A percentile compares a stretch with the other conserved stretches of the same genome.
Conservation (phyloP, 2,888 invertebrate species). For the Anoncus sp. region DNA sequence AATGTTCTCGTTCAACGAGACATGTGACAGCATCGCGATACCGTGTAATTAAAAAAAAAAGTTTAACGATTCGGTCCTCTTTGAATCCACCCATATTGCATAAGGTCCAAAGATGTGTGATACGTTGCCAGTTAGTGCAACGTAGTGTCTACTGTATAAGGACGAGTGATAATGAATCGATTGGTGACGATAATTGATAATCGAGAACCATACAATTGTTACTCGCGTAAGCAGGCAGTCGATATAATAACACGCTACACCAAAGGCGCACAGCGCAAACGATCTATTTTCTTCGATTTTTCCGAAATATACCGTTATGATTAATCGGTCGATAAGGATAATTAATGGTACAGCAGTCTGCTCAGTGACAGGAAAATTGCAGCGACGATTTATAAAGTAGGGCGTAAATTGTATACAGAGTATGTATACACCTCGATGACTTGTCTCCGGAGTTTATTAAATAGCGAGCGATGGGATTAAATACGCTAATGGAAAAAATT, state of each 20-base stretch:
- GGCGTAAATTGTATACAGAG: not conserved
- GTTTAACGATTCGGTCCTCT: not conserved
- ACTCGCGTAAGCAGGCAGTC: not conserved
- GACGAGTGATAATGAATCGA: constrained; percentile 44
- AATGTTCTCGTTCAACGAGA: too few species aligned
- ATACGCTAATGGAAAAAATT: too few species aligned
- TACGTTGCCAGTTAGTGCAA: not conserved
- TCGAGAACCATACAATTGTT: not conserved
- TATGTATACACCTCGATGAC: not conserved
- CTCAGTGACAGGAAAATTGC: constrained; percentile 44
- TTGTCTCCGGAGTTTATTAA: not conserved
- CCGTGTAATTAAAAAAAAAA: not conserved
- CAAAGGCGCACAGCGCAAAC: not conserved
- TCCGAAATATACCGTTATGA: constrained; percentile 42
- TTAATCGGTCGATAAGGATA: constrained; percentile 60
- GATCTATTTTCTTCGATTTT: constrained; percentile 51
- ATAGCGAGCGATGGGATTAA: not conserved
- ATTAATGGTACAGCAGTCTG: constrained; percentile 35
- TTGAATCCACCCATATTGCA: not conserved
- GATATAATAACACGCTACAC: not conserved
- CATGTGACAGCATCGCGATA: not conserved
- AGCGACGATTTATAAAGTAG: constrained; percentile 30
- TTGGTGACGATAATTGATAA: constrained; percentile 51
- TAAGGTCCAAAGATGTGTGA: not conserved
- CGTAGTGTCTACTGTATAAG: not conserved